Conservation (phyloP, 1,140 invertebrate genomes). For the Glossosoma conforme region DNA sequence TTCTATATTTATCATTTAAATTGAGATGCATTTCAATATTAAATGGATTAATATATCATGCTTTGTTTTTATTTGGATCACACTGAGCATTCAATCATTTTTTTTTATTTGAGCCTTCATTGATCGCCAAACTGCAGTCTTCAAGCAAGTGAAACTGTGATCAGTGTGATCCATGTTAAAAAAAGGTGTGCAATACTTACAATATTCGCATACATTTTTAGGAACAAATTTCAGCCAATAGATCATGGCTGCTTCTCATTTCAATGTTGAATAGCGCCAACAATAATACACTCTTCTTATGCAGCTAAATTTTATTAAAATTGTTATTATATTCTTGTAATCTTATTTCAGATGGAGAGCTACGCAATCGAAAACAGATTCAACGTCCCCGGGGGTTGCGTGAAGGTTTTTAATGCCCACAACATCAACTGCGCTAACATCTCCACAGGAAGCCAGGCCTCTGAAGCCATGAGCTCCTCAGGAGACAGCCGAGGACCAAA, state of each 20-base stretch:
- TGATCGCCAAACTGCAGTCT: too few relatives aligned
- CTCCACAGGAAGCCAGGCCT: conserved; percentile 48
- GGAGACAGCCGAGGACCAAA: conserved; percentile 43
- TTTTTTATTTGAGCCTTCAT: too few relatives aligned
- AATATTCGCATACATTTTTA: too few relatives aligned
- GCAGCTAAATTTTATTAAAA: not conserved
- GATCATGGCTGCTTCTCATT: conserved; percentile 1
- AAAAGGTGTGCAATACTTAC: too few relatives aligned
- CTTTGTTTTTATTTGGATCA: too few relatives aligned
- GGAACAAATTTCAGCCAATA: too few relatives aligned
- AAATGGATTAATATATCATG: too few relatives aligned
- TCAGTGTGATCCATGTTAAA: too few relatives aligned
- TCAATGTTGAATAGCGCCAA: not conserved
- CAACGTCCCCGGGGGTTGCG: conserved; percentile 47
- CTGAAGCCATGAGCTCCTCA: conserved; percentile 54
- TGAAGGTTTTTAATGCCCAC: conserved; percentile 62
- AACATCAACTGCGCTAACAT: conserved; percentile 41
- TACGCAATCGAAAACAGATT: conserved; percentile 48
- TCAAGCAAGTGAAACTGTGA: too few relatives aligned
- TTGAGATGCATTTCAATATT: too few relatives aligned
- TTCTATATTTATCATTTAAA: too few relatives aligned
- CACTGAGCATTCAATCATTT: too few relatives aligned
- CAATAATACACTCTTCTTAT: conserved; percentile 1
- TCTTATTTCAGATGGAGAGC: conserved; percentile 49
- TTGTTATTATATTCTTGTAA: conserved; percentile 9